Base-by-base conservation (phyloP, 2,797 vertebrate species). In the Spheniscus humboldti region DNA sequence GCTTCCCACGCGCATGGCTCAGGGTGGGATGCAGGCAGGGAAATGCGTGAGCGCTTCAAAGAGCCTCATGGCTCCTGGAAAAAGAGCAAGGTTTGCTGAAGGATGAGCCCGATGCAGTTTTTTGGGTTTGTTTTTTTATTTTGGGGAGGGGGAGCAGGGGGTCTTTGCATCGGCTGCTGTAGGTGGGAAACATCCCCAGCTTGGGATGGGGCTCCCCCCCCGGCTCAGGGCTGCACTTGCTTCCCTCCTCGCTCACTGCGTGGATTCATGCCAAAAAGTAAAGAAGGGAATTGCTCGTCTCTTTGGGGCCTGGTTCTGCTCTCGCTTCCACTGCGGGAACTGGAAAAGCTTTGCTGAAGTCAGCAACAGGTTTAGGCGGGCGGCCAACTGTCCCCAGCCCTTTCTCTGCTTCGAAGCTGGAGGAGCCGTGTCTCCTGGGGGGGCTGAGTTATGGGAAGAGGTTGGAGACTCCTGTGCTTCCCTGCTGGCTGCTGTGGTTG, bases 271-370 rank as follows among this genome's bases (percentile, higher is more conserved):
- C 91, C 96, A 95, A 27, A 22, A 3, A 24, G 33, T 9, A 62
- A 94, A 95, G 62, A n/a, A 82, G 85, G 87, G 87, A 91, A 91
- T 79, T 90, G 81, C 86, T 95, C 50, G 45, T 80, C 56, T 90
- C 72, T 82, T 55, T 30, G 56, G 16, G 80, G 41, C 56, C 76
- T 52, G 87, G 50, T 89, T 6, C 91, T 56, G 66, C 5, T 78
- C 27, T 35, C 0, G 7, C 47, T 88, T 8, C 64, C 41, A 2
- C 67, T 23, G 45, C 0, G 3, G 43, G 37, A 16, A 37, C 1
- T 3, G 43, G 64, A 24, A 43, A n/a, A 71, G 80, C 80, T 59
- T 10, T 47, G 67, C 83, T 59, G 83, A 81, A 85, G 33, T n/a
- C 76, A 56, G 88, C 88, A 81, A 23, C 72, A 78, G 73, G 88